Base-by-base conservation (phyloP, 1,140 invertebrate species). In the Oscheius sp. region DNA sequence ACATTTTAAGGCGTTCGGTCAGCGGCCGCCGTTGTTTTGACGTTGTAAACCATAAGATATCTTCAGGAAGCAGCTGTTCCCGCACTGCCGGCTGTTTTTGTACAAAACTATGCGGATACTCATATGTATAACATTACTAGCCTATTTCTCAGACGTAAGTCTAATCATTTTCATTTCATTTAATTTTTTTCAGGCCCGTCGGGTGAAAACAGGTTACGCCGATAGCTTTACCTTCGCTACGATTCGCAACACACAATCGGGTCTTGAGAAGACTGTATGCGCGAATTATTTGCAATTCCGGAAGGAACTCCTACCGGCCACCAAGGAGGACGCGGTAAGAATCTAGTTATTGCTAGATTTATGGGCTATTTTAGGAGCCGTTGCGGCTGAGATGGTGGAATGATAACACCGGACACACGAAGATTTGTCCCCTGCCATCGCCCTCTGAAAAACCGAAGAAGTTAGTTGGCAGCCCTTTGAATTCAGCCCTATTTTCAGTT, bases 281-380 rank as follows among this genome's bases (percentile, higher is more conserved):
- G 69, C 45, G 2, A 71, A 71, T 64, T 71, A 71, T 65, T 61
- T 61, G 15, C 69, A 71, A 34, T 71, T 63, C 35, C n/a, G 35
- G 20, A 18, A 29, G 59, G 35, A 55, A 23, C 28, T 55, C 15
- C 23, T 55, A 23, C 49, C 7, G 7, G 49, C 15, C 15, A 55
- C 7, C 7, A 55, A 23, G 23, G 7, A 55, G 28, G 49, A 55
- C 4, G 49, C 49, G 49, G 49, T 55, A 7, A 42, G 38, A n/a
- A n/a, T 67, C 49, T 20, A 18, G 15, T 42, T 59, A 58, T 59
- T 68, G 38, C 35, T 31, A 28, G 55, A 13, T 23, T 55, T 23
- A 55, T 55, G 7, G 23, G n/a, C n/a, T 55, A 20, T 55, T 55
- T 20, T 55, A 55, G 49, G 7, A 55, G 7, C 28, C 28, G 7